These are phyloP conservation scores for Agapostemon virescens DNA, from an alignment of 2,888 invertebrate genomes.

Conservation along the genomic window DNA sequence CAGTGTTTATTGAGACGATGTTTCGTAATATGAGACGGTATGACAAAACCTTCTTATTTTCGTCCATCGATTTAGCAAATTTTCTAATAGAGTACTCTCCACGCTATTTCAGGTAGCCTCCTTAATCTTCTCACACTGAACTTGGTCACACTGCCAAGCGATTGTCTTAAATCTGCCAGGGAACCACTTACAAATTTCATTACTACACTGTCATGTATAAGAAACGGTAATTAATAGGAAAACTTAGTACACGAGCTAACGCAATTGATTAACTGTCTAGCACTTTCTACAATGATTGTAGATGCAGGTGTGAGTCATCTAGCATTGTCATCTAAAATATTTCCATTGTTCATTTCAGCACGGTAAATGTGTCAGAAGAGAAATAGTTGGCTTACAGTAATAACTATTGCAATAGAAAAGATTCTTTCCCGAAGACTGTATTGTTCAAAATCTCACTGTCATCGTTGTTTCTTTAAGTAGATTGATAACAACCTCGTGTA, in stretches of 20 bases:
- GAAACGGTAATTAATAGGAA: neutral
- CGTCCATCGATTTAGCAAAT: neutral
- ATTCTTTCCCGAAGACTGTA: too few relatives aligned
- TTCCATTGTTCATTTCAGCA: too few relatives aligned
- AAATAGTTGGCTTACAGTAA: too few relatives aligned
- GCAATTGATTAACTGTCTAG: neutral
- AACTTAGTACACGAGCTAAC: neutral
- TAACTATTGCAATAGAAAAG: too few relatives aligned
- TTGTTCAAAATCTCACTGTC: too few relatives aligned
- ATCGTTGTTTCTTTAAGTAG: too few relatives aligned
- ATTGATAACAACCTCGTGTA: too few relatives aligned
- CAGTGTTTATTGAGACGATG: constrained; percentile 15
- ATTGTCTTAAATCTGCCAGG: neutral
- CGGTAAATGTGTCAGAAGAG: too few relatives aligned
- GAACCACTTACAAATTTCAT: neutral
- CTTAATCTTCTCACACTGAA: neutral
- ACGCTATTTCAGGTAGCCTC: neutral
- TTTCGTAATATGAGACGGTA: constrained; percentile 12
- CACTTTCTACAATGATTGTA: too few relatives aligned
- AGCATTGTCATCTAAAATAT: too few relatives aligned
- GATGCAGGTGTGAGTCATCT: too few relatives aligned
- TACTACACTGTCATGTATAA: neutral
- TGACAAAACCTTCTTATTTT: neutral
- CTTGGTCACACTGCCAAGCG: neutral
- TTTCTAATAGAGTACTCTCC: neutral